Evolutionary conservation across 2,113 vertebrate species (phyloP).

Genomic region (Brachyhypopomus occidentalis): DNA sequence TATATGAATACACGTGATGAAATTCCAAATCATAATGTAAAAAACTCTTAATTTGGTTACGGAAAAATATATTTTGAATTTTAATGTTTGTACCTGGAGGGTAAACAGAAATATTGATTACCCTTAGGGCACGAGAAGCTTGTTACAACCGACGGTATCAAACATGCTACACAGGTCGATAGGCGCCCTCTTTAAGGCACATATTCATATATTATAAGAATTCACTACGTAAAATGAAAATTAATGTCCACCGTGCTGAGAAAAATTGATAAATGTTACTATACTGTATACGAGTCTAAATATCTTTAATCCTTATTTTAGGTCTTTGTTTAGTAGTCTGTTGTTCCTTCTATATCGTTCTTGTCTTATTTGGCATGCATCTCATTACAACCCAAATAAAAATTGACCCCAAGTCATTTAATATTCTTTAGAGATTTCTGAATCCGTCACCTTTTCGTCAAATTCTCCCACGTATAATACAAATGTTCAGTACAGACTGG

Average conservation of each 20-base stretch:
- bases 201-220: background rate
- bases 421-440: too few relatives aligned
- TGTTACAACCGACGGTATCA: conserved; percentile 46
- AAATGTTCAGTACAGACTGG: too few relatives aligned
- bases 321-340: too few relatives aligned
- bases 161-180: conserved; percentile 43
- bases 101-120: conserved; percentile 34
- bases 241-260: background rate
- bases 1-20: background rate
- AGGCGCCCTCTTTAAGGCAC: background rate
- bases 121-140: conserved; percentile 28
- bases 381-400: too few relatives aligned
- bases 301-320: too few relatives aligned
- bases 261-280: too few relatives aligned
- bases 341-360: too few relatives aligned
- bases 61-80: conserved; percentile 27
- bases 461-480: too few relatives aligned
- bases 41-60: background rate
- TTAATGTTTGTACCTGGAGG: conserved; percentile 53
- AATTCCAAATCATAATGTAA: background rate
- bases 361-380: too few relatives aligned
- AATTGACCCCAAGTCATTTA: too few relatives aligned
- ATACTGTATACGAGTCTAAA: too few relatives aligned
- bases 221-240: background rate
- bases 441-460: too few relatives aligned